These are phyloP conservation scores for Lycocerus yunnanus DNA, from an alignment of 2,888 invertebrate genomes.

Conservation along the genomic window DNA sequence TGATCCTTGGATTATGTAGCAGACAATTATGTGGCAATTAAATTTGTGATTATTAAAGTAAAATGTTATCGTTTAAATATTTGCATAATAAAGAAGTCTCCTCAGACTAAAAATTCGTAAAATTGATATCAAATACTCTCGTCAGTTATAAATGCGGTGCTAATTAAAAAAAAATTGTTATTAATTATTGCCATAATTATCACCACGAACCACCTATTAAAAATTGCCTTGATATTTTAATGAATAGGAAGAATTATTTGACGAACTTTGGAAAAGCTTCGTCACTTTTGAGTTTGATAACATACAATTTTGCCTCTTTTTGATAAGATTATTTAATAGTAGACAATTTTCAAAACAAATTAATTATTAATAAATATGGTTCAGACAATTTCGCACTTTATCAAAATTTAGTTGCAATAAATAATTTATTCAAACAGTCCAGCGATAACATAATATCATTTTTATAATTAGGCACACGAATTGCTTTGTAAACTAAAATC, in stretches of 20 bases:
- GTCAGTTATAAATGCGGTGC: not conserved
- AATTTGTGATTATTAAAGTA: not conserved
- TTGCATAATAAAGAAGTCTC: not conserved
- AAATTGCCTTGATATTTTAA: not conserved
- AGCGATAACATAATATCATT: not conserved
- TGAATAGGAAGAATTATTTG: not conserved
- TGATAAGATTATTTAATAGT: not conserved
- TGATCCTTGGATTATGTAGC: not conserved
- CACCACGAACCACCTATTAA: not conserved
- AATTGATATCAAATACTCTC: not conserved
- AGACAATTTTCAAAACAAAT: not conserved
- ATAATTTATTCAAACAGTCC: not conserved
- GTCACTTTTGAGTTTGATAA: not conserved
- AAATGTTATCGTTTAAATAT: not conserved
- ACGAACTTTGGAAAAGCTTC: not conserved
- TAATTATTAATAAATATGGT: not conserved
- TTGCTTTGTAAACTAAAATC: not conserved
- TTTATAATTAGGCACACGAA: not conserved
- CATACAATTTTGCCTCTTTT: not conserved
- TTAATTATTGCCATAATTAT: not conserved
- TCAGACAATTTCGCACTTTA: not conserved
- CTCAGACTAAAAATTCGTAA: not conserved
- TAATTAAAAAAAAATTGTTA: not conserved
- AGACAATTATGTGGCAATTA: not conserved
- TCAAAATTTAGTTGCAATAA: not conserved